Base-by-base conservation (phyloP, 2,888 invertebrate species). In the Lochmaea capreae region DNA sequence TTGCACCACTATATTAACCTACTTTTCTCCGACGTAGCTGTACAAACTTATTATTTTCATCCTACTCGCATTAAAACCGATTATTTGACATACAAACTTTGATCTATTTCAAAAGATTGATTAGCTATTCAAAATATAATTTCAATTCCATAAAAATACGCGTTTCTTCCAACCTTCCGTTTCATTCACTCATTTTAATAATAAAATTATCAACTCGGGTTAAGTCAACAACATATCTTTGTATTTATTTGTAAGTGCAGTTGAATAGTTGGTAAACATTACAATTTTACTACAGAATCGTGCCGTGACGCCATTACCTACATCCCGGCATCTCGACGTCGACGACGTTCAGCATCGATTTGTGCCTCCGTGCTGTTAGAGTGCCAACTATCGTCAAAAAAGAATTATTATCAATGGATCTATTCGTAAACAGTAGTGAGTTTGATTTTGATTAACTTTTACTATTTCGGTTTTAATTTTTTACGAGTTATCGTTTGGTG, bases 231-330 rank as follows among this genome's bases (percentile, higher is more conserved):
- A 71, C 65, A 71, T 49, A 54, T 43, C 9, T 62, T 66, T 52
- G 3, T 65, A 33, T 26, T 58, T 57, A 16, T 63, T 22, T 22
- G n/a, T 65, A 63, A 9, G 43, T 16, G 71, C 46, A 58, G 58
- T 73, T 76, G 65, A 54, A 18, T 67, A 63, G 59, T 75, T 72
- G n/a, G 70, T 72, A 75, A 75, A 75, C 70, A 75, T 61, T 67
- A 62, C 54, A 26, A 70, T 67, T 65, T 33, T 67, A 67, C 33
- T 71, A 14, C 5, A 8, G 11, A 26, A 26, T n/a, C 26, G 14
- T n/a, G 14, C 3, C 59, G 59, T 26, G 59, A 33, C 59, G 59
- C 61, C 61, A 43, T 63, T 43, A 39, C 18, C 16, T 43, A 16
- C 43, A 26, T 54, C n/a, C n/a, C 54, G 54, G 18, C 52, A 54